phyloP scores from a whole-genome alignment of 2,113 vertebrate species.

The Poeciliopsis turrubarensis region DNA sequence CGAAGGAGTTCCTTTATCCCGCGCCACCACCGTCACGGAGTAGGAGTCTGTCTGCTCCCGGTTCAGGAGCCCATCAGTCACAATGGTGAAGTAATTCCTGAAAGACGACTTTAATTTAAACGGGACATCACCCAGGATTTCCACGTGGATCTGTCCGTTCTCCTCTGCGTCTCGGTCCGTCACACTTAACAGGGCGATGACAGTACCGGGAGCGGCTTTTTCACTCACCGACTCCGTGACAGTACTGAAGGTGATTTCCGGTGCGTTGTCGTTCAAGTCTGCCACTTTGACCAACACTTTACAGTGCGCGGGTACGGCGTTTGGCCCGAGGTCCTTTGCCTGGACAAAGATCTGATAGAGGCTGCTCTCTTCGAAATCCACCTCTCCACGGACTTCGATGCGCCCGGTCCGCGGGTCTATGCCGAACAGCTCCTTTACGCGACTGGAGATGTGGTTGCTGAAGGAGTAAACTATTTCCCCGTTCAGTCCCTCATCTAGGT shows the following conservation, averaged over 20 bases:
- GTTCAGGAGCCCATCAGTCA: constrained; percentile 92
- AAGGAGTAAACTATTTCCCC: constrained; percentile 96
- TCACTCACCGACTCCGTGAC: constrained; percentile 96
- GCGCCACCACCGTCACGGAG: constrained; percentile 91
- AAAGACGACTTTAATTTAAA: constrained; percentile 95
- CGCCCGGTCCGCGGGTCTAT: constrained; percentile 90
- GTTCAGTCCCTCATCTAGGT: constrained; percentile 93
- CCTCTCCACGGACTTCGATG: constrained; percentile 91
- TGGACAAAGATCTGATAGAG: constrained; percentile 95
- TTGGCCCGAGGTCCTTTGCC: constrained; percentile 95
- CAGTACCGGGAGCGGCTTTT: constrained; percentile 90
- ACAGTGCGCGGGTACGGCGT: constrained; percentile 95
- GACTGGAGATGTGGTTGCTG: constrained; percentile 92
- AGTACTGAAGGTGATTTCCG: constrained; percentile 96
- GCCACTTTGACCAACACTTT: constrained; percentile 92
- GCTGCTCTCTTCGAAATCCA: constrained; percentile 94
- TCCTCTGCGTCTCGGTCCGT: constrained; percentile 93
- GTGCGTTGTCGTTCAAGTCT: constrained; percentile 95
- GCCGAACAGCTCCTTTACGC: constrained; percentile 91
- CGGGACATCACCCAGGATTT: constrained; percentile 92
- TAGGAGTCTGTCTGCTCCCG: constrained; percentile 91
- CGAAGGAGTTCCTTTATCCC: constrained; percentile 88
- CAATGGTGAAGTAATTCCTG: constrained; percentile 93
- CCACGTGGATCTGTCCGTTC: constrained; percentile 93
- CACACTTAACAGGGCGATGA: constrained; percentile 95